Conservation (phyloP, 1,140 invertebrate species). For the Drosophila fuyamai region DNA sequence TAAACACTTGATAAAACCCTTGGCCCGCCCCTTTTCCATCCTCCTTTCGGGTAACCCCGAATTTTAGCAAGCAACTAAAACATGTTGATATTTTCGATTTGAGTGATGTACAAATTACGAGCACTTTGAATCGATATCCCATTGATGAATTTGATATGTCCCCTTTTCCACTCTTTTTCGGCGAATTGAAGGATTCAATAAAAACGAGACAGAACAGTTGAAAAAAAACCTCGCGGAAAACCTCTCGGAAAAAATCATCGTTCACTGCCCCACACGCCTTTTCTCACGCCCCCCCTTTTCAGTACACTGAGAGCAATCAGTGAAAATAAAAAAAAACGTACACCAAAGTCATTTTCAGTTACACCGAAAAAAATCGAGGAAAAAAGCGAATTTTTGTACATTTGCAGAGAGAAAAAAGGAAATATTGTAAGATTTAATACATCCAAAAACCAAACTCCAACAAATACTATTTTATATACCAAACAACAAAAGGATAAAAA, state of each 20-base stretch:
- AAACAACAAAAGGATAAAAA: conserved; percentile 31
- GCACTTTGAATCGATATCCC: conserved; percentile 24
- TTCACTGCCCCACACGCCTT: conserved; percentile 16
- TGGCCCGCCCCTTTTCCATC: not conserved
- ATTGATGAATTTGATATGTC: conserved; percentile 15
- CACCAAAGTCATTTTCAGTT: conserved; percentile 12
- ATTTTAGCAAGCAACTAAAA: conserved; percentile 2
- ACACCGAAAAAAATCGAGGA: conserved; percentile 23
- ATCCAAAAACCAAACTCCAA: conserved; percentile 18
- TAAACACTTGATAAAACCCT: conserved; percentile 14
- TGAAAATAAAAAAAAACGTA: not conserved
- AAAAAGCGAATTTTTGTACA: conserved; percentile 56
- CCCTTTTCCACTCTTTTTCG: not conserved
- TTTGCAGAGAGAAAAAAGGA: conserved; percentile 27
- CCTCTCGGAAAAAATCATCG: conserved; percentile 2
- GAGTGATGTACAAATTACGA: conserved; percentile 38
- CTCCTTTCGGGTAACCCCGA: not conserved
- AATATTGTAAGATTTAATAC: conserved; percentile 35
- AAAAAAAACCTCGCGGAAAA: not conserved
- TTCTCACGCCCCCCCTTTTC: conserved; percentile 1
- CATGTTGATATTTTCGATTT: conserved; percentile 23
- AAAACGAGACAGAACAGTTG: conserved; percentile 18
- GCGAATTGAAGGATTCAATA: not conserved
- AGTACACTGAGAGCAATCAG: conserved; percentile 8
- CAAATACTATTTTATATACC: conserved; percentile 53